These are phyloP conservation scores for Hyles euphorbiae DNA, from an alignment of 1,140 invertebrate species.

Conservation along the genomic window DNA sequence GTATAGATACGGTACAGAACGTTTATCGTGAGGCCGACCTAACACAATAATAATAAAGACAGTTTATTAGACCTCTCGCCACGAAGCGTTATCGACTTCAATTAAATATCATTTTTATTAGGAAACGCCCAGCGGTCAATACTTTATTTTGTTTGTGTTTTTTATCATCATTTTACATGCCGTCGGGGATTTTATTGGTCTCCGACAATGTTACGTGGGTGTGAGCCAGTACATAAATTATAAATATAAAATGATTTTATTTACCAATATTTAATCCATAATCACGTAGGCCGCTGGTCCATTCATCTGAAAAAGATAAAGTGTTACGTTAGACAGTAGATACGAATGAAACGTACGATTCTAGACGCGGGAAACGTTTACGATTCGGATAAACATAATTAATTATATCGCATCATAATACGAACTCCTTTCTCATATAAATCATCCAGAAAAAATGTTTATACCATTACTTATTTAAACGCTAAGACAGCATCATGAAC, in stretches of 20 bases:
- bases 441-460: constrained; percentile 54
- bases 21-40: constrained; percentile 56
- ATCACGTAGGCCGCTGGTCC: constrained; percentile 21
- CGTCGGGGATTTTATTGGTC: constrained; percentile 21
- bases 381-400: constrained; percentile 33
- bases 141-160: constrained; percentile 35
- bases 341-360: constrained; percentile 3
- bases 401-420: constrained; percentile 30
- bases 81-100: constrained; percentile 65
- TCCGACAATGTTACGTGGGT: constrained; percentile 22
- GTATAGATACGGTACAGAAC: constrained; percentile 37
- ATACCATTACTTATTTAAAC: constrained; percentile 68
- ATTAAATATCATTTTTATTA: constrained; percentile 75
- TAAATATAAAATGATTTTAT: constrained; percentile 17
- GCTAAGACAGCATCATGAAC: constrained; percentile 58
- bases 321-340: constrained; percentile 1
- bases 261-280: constrained; percentile 36
- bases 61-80: constrained; percentile 64
- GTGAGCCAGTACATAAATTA: constrained; percentile 2
- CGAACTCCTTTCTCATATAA: constrained; percentile 54
- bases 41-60: constrained; percentile 69
- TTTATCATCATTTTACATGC: constrained; percentile 30
- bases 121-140: constrained; percentile 59
- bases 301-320: constrained; percentile 39
- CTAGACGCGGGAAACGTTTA: constrained; percentile 18